phyloP scores from a whole-genome alignment of 2,888 invertebrate genomes.

The Aporophyla lueneburgensis region DNA sequence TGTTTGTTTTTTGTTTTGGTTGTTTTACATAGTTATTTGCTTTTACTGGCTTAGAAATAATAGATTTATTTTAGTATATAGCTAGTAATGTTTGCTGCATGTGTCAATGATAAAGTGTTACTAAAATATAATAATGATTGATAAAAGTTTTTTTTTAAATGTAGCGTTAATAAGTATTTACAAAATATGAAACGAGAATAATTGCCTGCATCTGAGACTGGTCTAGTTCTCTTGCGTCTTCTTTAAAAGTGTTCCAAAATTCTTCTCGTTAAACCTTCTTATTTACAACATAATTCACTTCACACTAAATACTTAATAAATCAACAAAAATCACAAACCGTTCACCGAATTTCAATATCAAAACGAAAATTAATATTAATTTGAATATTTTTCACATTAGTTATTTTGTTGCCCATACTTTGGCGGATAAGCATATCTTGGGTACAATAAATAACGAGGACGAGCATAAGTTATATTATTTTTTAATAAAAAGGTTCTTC shows the following conservation, averaged over 20 bases:
- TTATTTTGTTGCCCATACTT: slow-evolving; percentile 63
- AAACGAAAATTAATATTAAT: slow-evolving; percentile 58
- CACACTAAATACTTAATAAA: slow-evolving; percentile 54
- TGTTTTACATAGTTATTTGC: not conserved
- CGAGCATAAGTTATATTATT: slow-evolving; percentile 60
- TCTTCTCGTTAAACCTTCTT: not conserved
- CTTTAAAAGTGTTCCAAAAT: not conserved
- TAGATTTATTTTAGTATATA: too few relatives aligned
- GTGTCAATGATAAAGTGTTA: not conserved
- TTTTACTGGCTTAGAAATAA: too few relatives aligned
- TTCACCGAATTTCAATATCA: slow-evolving; percentile 52
- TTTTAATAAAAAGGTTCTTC: slow-evolving; percentile 67
- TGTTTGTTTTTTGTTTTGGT: not conserved
- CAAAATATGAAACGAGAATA: not conserved
- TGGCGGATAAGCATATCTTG: slow-evolving; percentile 72
- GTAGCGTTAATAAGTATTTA: not conserved
- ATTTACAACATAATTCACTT: slow-evolving; percentile 39
- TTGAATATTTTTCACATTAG: slow-evolving; percentile 67
- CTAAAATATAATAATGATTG: not conserved
- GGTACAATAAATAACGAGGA: slow-evolving; percentile 67
- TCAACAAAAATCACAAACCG: slow-evolving; percentile 39
- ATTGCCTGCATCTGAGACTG: too few relatives aligned
- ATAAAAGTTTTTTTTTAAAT: not conserved
- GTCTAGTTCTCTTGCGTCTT: not conserved
- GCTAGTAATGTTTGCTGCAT: too few relatives aligned